Base-by-base conservation (phyloP, 2,888 invertebrate genomes). In the Stictocephala bisonia region DNA sequence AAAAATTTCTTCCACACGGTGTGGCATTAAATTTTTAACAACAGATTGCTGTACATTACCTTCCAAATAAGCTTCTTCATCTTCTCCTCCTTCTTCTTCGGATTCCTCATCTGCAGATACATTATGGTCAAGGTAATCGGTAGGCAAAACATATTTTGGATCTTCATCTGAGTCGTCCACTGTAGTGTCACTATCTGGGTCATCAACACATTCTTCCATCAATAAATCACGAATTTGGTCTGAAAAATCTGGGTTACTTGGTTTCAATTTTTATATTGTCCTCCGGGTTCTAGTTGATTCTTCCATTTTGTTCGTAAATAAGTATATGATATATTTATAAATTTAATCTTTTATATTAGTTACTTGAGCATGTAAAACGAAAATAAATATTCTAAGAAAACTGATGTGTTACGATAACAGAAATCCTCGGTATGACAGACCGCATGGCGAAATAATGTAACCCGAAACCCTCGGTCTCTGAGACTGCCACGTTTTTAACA, bases 141-240 rank as follows among this genome's bases (percentile, higher is more conserved):
- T 1, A 4, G 18, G 3, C 24, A 67, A 13, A n/a, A 67, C 67
- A 67, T n/a, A 67, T 11, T 67, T 44, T 18, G 67, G 67, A 48
- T 67, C 67, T 3, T 41, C 67, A 67, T 67, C 44, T 7, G 67
- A 67, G 35, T 67, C 26, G 15, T 67, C 41, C 1, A 67, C 26
- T n/a, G 9, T 27, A 15, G 26, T 67, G 15, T 67, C 48, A 27
- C 27, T 27, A 22, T 67, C 67, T 67, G 67, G 29, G 15, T 27
- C 67, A 67, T 70, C 69, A 69, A 27, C 4, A 9, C 24, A 48
- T 15, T 27, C 68, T 35, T 40, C 24, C 13, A 35, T 13, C 40
- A 24, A 29, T 13, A 44, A 48, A 4, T 29, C n/a, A 18, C 51
- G 48, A 24, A 68, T 18, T 18, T 68, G 18, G 50, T 50, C 31